Evolutionary conservation across 2,888 invertebrate genomes (phyloP).

Genomic region (Phalera bucephala): DNA sequence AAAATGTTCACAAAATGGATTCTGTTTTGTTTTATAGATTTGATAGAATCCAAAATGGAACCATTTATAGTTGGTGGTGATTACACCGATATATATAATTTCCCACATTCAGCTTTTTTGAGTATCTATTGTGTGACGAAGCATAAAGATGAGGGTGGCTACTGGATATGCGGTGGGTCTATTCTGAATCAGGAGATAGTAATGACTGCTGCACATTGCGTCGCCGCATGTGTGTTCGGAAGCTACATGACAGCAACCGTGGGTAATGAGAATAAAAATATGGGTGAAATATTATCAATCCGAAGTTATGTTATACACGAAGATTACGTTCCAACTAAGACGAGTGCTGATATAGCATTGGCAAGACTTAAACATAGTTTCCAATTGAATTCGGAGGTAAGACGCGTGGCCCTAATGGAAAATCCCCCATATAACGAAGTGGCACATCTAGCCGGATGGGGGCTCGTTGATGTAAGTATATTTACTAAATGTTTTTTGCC

Average conservation of each 20-base stretch:
- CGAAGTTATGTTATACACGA: constrained; percentile 1
- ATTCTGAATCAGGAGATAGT: constrained; percentile 38
- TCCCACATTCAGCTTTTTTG: constrained; percentile 32
- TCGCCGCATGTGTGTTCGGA: constrained; percentile 3
- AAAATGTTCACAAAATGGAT: not conserved
- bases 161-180: constrained; percentile 40
- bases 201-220: constrained; percentile 45
- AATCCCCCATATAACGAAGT: constrained; percentile 7
- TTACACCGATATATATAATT: constrained; percentile 13
- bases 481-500: too few relatives aligned
- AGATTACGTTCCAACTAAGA: not conserved
- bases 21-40: constrained; percentile 4
- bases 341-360: constrained; percentile 6
- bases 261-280: not conserved
- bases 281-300: not conserved
- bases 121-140: constrained; percentile 10
- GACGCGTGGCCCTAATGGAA: constrained; percentile 5
- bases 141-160: fast-evolving
- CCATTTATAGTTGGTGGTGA: constrained; percentile 27
- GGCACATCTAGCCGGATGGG: constrained; percentile 11
- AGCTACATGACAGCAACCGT: not conserved
- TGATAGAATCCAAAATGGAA: constrained; percentile 11
- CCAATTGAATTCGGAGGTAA: not conserved
- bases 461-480: constrained; percentile 6
- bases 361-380: constrained; percentile 1